phyloP scores from a whole-genome alignment of 2,797 vertebrate genomes.

The Lagorchestes hirsutus region DNA sequence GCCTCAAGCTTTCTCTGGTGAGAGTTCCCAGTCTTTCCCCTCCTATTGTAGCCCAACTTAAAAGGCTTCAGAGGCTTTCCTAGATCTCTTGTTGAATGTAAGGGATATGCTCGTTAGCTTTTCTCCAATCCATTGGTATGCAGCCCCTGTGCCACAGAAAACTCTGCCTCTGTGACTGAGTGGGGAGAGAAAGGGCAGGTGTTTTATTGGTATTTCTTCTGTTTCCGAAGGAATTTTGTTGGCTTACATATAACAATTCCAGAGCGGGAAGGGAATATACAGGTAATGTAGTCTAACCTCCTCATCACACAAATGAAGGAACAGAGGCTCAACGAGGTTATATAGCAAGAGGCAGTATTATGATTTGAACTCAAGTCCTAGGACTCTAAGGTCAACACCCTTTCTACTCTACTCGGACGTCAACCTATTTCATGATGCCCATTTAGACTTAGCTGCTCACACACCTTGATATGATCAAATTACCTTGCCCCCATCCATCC shows the following conservation, averaged over 20 bases:
- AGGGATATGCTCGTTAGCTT: constrained; percentile 42
- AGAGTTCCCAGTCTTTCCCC: constrained; percentile 18
- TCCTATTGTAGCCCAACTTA: background rate
- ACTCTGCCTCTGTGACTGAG: background rate
- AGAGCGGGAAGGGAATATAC: background rate
- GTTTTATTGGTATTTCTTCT: background rate
- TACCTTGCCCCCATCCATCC: background rate
- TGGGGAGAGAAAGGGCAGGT: background rate
- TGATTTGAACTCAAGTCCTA: background rate
- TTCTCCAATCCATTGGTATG: constrained; percentile 39
- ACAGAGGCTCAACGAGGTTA: background rate
- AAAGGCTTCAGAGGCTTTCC: constrained; percentile 21
- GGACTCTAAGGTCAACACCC: background rate
- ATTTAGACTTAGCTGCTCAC: background rate
- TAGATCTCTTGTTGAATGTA: constrained; percentile 50
- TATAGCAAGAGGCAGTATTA: background rate
- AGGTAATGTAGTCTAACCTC: background rate
- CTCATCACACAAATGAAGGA: background rate
- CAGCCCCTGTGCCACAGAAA: background rate
- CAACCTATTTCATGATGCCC: background rate
- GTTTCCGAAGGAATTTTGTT: constrained; percentile 52
- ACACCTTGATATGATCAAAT: background rate
- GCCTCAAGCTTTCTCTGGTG: background rate
- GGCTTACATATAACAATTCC: background rate
- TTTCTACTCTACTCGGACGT: background rate